A percentile compares a stretch with the other conserved stretches of the same genome.
These are phyloP conservation scores for Noctuana brunneofusca DNA, from an alignment of 2,888 invertebrate species.

Conservation along the genomic window DNA sequence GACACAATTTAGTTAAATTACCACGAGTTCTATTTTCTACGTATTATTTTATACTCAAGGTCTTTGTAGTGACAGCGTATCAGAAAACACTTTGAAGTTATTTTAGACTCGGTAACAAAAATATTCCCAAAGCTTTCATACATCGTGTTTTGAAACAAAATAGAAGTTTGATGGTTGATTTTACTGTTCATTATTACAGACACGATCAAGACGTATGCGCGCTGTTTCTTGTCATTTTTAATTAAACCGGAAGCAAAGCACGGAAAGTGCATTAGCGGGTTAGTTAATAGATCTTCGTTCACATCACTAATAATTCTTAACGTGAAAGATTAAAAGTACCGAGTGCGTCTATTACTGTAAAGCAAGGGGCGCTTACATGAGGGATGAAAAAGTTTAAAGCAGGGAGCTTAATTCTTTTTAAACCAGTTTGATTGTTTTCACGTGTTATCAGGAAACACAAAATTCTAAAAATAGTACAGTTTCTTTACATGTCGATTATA, in stretches of 20 bases:
- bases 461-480: background rate
- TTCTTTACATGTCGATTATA: too few species aligned
- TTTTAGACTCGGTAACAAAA: conserved; percentile 25
- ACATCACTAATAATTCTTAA: conserved; percentile 17
- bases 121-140: conserved; percentile 20
- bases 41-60: conserved; percentile 20
- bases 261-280: conserved; percentile 49
- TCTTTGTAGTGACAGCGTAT: conserved; percentile 29
- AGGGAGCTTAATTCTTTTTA: background rate
- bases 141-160: conserved; percentile 12
- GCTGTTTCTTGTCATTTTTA: conserved; percentile 40
- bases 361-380: background rate
- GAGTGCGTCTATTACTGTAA: conserved; percentile 3
- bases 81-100: conserved; percentile 29
- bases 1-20: background rate
- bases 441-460: too few species aligned
- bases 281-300: conserved; percentile 34
- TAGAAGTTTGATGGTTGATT: conserved; percentile 15
- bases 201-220: conserved; percentile 20
- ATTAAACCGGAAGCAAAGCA: conserved; percentile 42
- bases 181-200: conserved; percentile 17
- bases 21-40: conserved; percentile 16
- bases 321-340: conserved; percentile 14
- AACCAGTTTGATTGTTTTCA: too few species aligned
- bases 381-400: conserved; percentile 9